Conservation (phyloP, 2,888 invertebrate genomes). For the Trissoscelio sp. region DNA sequence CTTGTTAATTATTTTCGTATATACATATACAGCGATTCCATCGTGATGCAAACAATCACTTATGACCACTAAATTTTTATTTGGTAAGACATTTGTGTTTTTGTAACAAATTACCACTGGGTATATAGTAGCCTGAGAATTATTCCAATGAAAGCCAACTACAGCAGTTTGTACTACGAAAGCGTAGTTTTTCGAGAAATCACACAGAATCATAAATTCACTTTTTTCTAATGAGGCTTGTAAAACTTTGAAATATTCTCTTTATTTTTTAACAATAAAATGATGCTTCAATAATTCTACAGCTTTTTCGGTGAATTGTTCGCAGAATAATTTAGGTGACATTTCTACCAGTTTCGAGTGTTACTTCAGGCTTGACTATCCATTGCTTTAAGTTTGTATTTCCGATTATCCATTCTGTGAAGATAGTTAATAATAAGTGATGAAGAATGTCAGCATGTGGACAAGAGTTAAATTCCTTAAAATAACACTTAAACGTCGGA, state of each 20-base stretch:
- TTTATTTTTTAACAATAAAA: slow-evolving; percentile 8
- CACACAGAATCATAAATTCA: slow-evolving; percentile 8
- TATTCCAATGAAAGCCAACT: slow-evolving; percentile 5
- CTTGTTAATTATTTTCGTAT: no score
- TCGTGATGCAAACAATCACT: no score
- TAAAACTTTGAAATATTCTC: slow-evolving; percentile 3
- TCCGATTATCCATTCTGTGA: background rate
- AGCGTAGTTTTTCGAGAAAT: slow-evolving; percentile 4
- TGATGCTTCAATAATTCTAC: slow-evolving; percentile 3
- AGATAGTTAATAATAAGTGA: background rate
- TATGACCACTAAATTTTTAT: no score
- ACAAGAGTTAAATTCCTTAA: background rate
- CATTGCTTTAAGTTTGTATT: slow-evolving; percentile 3
- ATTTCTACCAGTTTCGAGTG: slow-evolving; percentile 3
- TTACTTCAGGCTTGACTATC: background rate
- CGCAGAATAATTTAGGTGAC: slow-evolving; percentile 8
- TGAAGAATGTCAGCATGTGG: slow-evolving; percentile 6
- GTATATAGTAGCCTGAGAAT: background rate
- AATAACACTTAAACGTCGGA: slow-evolving; percentile 1
- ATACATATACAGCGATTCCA: no score
- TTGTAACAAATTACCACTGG: no score
- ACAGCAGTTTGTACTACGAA: background rate
- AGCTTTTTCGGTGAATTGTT: background rate
- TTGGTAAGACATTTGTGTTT: no score
- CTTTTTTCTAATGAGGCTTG: background rate